Base-by-base conservation (phyloP, 1,140 invertebrate genomes). In the Drosophila oshimai region DNA sequence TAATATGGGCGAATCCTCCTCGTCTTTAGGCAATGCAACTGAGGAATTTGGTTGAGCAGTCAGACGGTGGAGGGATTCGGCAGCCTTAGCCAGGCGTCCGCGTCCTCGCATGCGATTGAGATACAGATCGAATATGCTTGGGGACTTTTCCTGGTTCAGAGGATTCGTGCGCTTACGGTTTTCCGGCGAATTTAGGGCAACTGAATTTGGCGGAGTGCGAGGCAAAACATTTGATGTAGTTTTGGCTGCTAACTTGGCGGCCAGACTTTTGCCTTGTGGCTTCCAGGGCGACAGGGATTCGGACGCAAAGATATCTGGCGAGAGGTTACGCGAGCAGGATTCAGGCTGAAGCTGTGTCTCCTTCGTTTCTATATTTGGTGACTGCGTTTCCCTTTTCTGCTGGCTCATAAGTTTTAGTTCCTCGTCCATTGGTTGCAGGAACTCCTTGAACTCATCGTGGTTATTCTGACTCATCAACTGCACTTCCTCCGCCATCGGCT, bases 81-180 rank as follows among this genome's bases (percentile, higher is more conserved):
- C 80, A 5, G 72, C 57, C 12, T 51, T 64, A 0, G 76, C 78
- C 10, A 86, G 17, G 2, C 74, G 55, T 0, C 72, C 88, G 7
- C 60, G 72, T n/a, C 83, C 88, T 7, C 78, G 60, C 44, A 68
- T 72, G 22, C 73, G 58, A 5, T 84, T 64, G 3, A 90, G 46
- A 31, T 88, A 90, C 18, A 75, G 64, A 49, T 89, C 81, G 17
- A 84, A 89, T n/a, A 90, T 71, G 46, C 78, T 89, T 2, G 88
- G 88, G 0, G 88, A 90, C 12, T 70, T 84, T 9, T 87, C 75
- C 15, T 39, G 46, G 5, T 1, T 18, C 15, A 12, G 9, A 0
- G 64, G 20, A n/a, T 18, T 39, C 0, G 24, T 54, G 10, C 28
- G 22, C 6, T 58, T 44, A 6, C 60, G 26, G 6, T 60, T 46